Evolutionary conservation across 53 echinoderm and acorn worm genomes (phyloP), one percentile per base, ranked within the genome.

Genomic region (Paracentrotus lividus): DNA sequence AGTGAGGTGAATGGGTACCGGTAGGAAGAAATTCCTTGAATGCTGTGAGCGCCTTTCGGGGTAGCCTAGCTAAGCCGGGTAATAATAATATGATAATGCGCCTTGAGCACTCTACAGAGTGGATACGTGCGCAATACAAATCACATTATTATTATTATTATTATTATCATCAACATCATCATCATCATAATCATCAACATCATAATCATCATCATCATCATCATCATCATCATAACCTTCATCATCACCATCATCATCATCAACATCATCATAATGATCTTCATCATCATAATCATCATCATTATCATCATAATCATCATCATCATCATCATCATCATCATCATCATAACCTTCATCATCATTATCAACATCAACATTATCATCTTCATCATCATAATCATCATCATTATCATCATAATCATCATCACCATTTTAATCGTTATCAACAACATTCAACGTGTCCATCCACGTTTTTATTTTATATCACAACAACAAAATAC

Each of bases 171-270:
- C 61, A 26, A 0, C 27, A 61, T 0, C 84, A 84, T 36, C 84
- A 49, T 47, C 47, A 84, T 47, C 10, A 84, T 49, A 47, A 84
- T n/a, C 27, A 47, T 49, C 49, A 45, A 24, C 49, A 69, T 36
- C 26, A 68, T 13, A 33, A 84, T 12, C 84, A 44, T 23, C 47
- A 84, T 44, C 49, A 84, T 84, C 49, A 45, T 49, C 84, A 84
- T 24, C 84, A 84, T 24, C 49, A 21, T 8, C 47, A 15, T 16
- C 24, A 47, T 26, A 20, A 44, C 14, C n/a, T 0, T 16, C 36
- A 47, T 15, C 84, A 45, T 21, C 81, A 78, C 21, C 43, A 45
- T 7, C 43, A 43, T 23, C 9, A 43, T 7, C 45, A 43, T 18
- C 84, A 45, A 10, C 49, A 84, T 14, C 84, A 84, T 5, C 84